A percentile compares a stretch with the other conserved stretches of the same genome.
phyloP scores from a whole-genome alignment of 2,797 vertebrate genomes.

The Sebastes kiyomatsui region DNA sequence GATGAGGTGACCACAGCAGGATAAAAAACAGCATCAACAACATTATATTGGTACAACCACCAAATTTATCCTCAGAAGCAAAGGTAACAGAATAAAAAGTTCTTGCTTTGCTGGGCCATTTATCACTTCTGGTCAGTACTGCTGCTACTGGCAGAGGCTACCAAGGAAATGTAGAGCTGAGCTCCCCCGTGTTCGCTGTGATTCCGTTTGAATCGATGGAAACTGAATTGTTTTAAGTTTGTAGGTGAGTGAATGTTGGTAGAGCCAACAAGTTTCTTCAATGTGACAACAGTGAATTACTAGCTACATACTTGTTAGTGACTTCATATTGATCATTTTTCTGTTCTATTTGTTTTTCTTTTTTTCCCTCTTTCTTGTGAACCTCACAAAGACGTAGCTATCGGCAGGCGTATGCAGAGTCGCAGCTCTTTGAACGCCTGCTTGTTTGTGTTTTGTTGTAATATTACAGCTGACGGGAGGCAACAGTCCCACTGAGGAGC shows the following conservation, averaged over 20 bases:
- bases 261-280: background rate
- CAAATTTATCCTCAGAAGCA: background rate
- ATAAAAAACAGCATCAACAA: background rate
- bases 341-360: background rate
- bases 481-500: background rate
- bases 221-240: slow-evolving; percentile 6
- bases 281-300: slow-evolving; percentile 10
- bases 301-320: background rate
- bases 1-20: background rate
- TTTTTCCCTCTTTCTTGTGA: background rate
- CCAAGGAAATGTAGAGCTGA: background rate
- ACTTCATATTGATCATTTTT: slow-evolving; percentile 1
- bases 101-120: background rate
- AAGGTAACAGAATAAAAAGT: background rate
- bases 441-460: background rate
- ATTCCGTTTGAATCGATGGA: slow-evolving; percentile 7
- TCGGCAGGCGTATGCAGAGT: slow-evolving; percentile 2
- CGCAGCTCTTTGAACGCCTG: background rate
- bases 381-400: background rate
- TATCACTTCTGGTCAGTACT: slow-evolving; percentile 14
- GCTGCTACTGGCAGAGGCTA: background rate
- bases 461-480: slow-evolving; percentile 19
- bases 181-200: background rate
- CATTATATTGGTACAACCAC: background rate
- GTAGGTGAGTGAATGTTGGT: background rate